Conservation (phyloP, 1,140 invertebrate genomes). For the Drepana arcuata region DNA sequence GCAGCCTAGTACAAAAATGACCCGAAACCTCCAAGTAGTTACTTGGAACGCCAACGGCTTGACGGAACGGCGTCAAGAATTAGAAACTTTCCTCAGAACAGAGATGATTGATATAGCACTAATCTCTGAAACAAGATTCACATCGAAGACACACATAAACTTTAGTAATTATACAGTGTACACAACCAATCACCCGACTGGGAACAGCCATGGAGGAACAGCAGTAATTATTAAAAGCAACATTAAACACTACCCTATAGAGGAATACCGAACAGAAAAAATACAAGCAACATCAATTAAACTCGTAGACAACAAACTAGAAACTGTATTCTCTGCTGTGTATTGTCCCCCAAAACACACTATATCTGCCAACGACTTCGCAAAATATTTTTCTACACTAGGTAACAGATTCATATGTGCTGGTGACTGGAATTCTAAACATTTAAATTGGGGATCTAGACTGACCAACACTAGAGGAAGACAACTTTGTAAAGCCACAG, state of each 20-base stretch:
- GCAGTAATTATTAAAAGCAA: constrained; percentile 11
- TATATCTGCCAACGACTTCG: constrained; percentile 4
- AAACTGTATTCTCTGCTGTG: constrained; percentile 5
- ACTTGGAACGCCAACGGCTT: constrained; percentile 3
- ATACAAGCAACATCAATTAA: constrained; percentile 11
- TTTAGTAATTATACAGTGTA: constrained; percentile 10
- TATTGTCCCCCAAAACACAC: constrained; percentile 16
- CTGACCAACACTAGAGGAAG: constrained; percentile 1
- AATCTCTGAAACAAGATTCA: constrained; percentile 18
- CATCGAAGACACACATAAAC: constrained; percentile 2
- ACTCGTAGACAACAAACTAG: constrained; percentile 1
- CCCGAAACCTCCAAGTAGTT: too few relatives aligned
- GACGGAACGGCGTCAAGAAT: constrained; percentile 5
- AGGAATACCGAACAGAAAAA: constrained; percentile 1
- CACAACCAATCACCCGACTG: constrained; percentile 14
- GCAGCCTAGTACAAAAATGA: too few relatives aligned
- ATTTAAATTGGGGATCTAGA: constrained; percentile 5
- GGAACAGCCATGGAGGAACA: constrained; percentile 16
- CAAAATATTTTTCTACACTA: constrained; percentile 2
- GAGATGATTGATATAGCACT: constrained; percentile 14
- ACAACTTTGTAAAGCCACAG: constrained; percentile 1
- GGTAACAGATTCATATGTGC: constrained; percentile 2
- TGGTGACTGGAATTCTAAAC: constrained; percentile 8
- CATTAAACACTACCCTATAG: constrained; percentile 10
- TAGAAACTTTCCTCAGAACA: constrained; percentile 8